Percentiles rank a stretch among this genome's conserved stretches.
These are phyloP conservation scores for Colletes collaris DNA, from an alignment of 2,888 invertebrate genomes.

Conservation along the genomic window DNA sequence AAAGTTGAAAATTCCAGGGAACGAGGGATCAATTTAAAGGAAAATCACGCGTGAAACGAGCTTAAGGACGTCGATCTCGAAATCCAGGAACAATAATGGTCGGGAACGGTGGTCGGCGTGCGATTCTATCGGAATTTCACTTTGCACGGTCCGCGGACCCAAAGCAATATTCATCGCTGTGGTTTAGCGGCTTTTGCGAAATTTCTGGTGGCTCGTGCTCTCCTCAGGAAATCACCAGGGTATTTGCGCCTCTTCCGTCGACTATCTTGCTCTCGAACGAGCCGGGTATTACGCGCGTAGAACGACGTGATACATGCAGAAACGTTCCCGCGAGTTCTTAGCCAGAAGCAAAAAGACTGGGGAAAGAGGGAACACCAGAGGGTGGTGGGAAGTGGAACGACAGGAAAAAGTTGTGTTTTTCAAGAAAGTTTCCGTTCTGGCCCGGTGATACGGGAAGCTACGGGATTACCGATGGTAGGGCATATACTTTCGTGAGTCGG, in stretches of 20 bases:
- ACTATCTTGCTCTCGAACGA: slow-evolving; percentile 30
- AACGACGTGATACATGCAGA: slow-evolving; percentile 75
- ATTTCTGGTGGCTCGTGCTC: slow-evolving; percentile 57
- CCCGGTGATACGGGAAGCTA: slow-evolving; percentile 71
- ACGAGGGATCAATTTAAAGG: too few species aligned
- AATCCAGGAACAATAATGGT: slow-evolving; percentile 62
- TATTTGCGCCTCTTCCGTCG: slow-evolving; percentile 24
- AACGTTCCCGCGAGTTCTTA: slow-evolving; percentile 67
- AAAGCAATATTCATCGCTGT: slow-evolving; percentile 80
- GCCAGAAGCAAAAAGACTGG: not conserved
- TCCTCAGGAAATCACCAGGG: slow-evolving; percentile 60
- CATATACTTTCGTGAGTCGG: slow-evolving; percentile 78
- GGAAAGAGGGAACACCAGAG: slow-evolving; percentile 2
- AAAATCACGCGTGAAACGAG: too few species aligned
- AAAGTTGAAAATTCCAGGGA: too few species aligned
- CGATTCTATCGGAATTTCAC: slow-evolving; percentile 80
- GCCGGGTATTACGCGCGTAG: slow-evolving; percentile 29
- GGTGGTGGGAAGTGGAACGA: slow-evolving; percentile 37
- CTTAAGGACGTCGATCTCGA: slow-evolving; percentile 13
- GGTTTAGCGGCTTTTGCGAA: slow-evolving; percentile 60
- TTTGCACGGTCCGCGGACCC: slow-evolving; percentile 77
- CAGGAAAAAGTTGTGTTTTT: slow-evolving; percentile 67
- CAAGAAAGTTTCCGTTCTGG: slow-evolving; percentile 68
- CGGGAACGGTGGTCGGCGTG: slow-evolving; percentile 72
- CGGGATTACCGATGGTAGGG: slow-evolving; percentile 74